Evolutionary conservation across 2,888 invertebrate species (phyloP), one percentile per base, ranked within the genome.

Genomic region (Zelleria hepariella): DNA sequence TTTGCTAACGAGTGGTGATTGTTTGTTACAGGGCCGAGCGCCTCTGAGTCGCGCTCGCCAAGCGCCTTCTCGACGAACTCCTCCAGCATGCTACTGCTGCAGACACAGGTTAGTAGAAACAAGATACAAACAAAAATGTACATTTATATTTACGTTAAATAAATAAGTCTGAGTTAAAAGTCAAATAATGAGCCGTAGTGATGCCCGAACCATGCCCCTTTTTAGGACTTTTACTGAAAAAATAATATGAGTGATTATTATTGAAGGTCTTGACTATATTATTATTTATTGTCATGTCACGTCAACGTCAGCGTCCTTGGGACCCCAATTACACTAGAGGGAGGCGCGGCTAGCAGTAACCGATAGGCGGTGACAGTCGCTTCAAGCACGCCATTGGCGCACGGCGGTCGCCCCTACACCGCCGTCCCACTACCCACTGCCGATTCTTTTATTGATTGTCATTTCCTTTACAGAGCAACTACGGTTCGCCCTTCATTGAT

Each of bases 1-100:
- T 52, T 52, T 52, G 15, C 23, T 55, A 5, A 26, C n/a, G 27
- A 32, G n/a, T 15, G 23, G 32, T 52, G 21, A 8, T 68, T 67
- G 64, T 62, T 77, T 84, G 82, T 90, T 83, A 68, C 86, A 83
- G 90, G 90, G 83, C 89, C 90, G 80, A 91, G 88, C 86, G 86
- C 86, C 74, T 73, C 83, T 77, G 88, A 84, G 77, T 83, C 87
- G 84, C 89, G 89, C 85, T 87, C 87, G 82, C 88, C 91, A 90
- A 80, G 89, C 89, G 83, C 89, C 71, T 86, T 80, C 69, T 71
- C 90, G 77, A 80, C 90, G 73, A 90, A 88, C 79, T 88, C 91
- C 77, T 90, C 96, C 94, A 96, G 95, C 92, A 96, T 96, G 96
- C 95, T 96, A 92, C 94, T 96, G 86, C 92, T 96, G 92, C 96